Base-by-base conservation (phyloP, 2,888 invertebrate genomes). In the Harpalus rubripes region DNA sequence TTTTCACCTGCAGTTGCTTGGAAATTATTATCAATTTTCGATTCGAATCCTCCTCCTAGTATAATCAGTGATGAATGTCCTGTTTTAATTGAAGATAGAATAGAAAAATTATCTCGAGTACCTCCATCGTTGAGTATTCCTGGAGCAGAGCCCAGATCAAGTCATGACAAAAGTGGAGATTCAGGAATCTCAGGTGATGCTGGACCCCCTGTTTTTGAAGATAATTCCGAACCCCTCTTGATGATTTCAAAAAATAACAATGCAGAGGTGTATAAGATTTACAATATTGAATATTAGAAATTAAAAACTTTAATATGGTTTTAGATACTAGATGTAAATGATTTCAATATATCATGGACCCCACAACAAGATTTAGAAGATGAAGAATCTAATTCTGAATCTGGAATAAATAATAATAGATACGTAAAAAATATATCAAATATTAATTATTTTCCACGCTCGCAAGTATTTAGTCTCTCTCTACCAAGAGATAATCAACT, bases 1-100 rank as follows among this genome's bases (percentile, higher is more conserved):
- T 97, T 97, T 91, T 96, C 96, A 0, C 97, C 97, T 0, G 94
- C 95, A 0, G 95, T 96, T 0, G 97, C 97, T 0, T 97, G 97
- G 97, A 93, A 95, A 86, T 94, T 95, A 76, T 92, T 96, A 4
- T 94, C 95, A 6, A 92, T 93, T 0, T 89, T 95, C 32, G 95
- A 95, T 87, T 92, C 93, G 0, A 89, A 88, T 79, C 88, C 88
- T 8, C 85, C 88, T 7, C 86, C 87, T 12, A 89, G 88, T 81
- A 88, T 89, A 10, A 87, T 88, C 76, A 90, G 89, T 85, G 90
- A 91, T 32, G 90, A 91, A 85, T 87, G 87, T 12, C 89, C 89
- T 0, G 88, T 92, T 81, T 91, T 92, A 87, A 90, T 92, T 85
- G 94, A 93, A 88, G 93, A 93, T 85, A 90, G 92, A 61, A 93